A percentile compares a stretch with the other conserved stretches of the same genome.
Evolutionary conservation across 2,113 vertebrate species (phyloP).

Genomic region (Callithrix jacchus): DNA sequence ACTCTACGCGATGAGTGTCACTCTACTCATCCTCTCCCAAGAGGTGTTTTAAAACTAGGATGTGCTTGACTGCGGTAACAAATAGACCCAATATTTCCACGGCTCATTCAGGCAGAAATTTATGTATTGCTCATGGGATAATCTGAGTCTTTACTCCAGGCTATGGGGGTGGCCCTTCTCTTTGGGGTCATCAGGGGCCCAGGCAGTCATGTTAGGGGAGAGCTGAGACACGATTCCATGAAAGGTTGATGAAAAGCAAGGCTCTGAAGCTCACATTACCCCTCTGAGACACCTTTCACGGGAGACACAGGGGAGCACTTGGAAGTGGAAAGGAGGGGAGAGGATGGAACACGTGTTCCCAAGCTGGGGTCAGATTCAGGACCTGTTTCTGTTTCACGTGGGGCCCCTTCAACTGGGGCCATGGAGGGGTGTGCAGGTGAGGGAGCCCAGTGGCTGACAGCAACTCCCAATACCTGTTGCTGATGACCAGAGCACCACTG

Average conservation of each 20-base stretch:
- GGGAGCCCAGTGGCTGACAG: background rate
- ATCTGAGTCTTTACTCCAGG: background rate
- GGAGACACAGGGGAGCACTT: background rate
- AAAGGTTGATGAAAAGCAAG: background rate
- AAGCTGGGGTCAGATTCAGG: no score
- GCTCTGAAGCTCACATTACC: background rate
- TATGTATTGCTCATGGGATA: background rate
- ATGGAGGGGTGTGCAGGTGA: rapidly evolving
- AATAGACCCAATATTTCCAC: no score
- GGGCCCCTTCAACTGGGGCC: background rate
- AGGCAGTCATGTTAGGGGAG: background rate
- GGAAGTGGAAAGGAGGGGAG: no score
- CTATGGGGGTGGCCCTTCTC: background rate
- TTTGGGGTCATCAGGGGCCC: background rate
- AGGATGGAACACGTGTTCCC: rapidly evolving
- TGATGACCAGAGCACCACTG: background rate
- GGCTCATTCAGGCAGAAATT: background rate
- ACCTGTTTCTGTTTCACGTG: no score
- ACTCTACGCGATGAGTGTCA: rapidly evolving
- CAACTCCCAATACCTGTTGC: background rate
- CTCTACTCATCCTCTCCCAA: background rate
- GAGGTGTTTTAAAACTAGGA: background rate
- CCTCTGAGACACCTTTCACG: rapidly evolving
- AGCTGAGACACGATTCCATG: rapidly evolving
- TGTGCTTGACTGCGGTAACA: background rate